Conservation (phyloP, 2,113 vertebrate genomes). For the Neotragus pygmaeus region DNA sequence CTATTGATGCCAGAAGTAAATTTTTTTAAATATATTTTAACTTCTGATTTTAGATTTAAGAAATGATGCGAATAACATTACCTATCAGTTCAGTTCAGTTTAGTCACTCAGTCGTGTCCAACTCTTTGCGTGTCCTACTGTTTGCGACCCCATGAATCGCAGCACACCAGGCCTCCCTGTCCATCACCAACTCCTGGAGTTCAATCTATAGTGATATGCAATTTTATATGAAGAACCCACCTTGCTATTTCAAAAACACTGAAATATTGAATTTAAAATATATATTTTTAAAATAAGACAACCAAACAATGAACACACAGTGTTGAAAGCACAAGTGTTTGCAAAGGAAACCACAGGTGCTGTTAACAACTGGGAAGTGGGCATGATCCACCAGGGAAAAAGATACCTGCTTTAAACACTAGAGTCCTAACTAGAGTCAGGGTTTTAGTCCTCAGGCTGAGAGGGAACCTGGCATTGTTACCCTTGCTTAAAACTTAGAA, state of each 20-base stretch:
- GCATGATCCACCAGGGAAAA: not conserved
- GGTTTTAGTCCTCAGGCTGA: not conserved
- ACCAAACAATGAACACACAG: not conserved
- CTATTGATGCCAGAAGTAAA: not conserved
- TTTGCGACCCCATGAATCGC: no score
- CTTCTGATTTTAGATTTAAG: not conserved
- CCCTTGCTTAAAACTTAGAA: not conserved
- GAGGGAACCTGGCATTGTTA: not conserved
- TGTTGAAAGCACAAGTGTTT: not conserved
- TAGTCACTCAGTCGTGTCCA: no score
- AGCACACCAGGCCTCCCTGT: no score
- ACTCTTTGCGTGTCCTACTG: no score
- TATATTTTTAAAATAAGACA: not conserved
- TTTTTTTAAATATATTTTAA: not conserved
- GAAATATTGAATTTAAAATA: not conserved
- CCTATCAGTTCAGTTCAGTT: no score
- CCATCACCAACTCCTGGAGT: no score
- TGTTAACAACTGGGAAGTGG: not conserved
- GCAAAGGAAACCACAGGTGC: not conserved
- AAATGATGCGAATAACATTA: not conserved
- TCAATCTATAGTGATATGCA: not conserved
- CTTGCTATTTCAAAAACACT: not conserved
- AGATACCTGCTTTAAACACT: accelerated
- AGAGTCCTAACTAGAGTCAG: accelerated
- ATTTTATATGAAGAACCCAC: not conserved